phyloP scores from a whole-genome alignment of 2,113 vertebrate genomes.

The Hiodon alosoides region DNA sequence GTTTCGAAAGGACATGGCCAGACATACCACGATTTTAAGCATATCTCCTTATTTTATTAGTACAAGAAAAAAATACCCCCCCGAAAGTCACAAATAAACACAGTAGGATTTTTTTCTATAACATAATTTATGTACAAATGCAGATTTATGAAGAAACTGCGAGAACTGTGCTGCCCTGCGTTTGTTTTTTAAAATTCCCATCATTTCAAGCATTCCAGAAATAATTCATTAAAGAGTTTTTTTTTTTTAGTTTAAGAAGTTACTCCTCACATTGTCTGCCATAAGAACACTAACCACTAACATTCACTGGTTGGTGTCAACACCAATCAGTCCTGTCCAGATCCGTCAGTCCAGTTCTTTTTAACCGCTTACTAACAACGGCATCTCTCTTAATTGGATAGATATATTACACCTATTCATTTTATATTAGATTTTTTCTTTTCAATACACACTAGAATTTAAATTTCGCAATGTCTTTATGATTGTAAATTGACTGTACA shows the following conservation, averaged over 20 bases:
- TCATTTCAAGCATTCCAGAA: constrained; percentile 69
- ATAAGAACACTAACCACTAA: constrained; percentile 45
- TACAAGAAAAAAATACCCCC: not conserved
- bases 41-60: no score
- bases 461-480: constrained; percentile 59
- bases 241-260: constrained; percentile 9
- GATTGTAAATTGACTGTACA: constrained; percentile 75
- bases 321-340: constrained; percentile 5
- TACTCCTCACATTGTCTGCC: not conserved
- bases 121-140: constrained; percentile 83
- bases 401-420: constrained; percentile 52
- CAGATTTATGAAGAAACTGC: constrained; percentile 80
- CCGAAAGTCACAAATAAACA: constrained; percentile 38
- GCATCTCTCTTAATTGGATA: constrained; percentile 47
- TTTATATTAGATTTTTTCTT: constrained; percentile 55
- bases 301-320: constrained; percentile 48
- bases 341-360: not conserved
- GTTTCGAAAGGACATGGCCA: no score
- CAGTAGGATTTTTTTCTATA: constrained; percentile 49
- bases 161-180: constrained; percentile 74
- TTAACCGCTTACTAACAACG: constrained; percentile 28
- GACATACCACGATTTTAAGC: no score
- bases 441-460: constrained; percentile 69
- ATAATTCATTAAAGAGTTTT: not conserved
- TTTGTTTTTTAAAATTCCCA: constrained; percentile 56